Evolutionary conservation across 2,888 invertebrate species (phyloP).

Genomic region (Campoletis raptor): DNA sequence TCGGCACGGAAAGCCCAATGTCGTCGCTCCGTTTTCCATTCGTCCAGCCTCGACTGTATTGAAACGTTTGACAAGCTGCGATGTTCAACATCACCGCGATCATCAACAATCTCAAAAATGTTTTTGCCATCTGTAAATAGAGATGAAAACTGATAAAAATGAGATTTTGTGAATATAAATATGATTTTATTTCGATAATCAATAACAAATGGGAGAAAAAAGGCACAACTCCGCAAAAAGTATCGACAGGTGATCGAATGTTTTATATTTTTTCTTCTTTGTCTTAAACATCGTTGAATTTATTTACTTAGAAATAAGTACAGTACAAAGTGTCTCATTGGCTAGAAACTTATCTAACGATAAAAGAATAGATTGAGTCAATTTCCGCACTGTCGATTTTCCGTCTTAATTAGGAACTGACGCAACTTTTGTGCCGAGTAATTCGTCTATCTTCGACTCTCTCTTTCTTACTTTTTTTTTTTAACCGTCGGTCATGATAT

Average conservation of each 20-base stretch:
- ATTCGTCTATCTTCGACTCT: neutral
- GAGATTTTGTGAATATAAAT: neutral
- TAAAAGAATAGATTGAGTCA: conserved; percentile 32
- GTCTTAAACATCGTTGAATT: neutral
- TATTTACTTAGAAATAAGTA: conserved; percentile 1
- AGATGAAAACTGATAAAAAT: neutral
- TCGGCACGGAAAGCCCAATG: conserved; percentile 7
- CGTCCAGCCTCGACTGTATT: conserved; percentile 92
- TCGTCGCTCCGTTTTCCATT: conserved; percentile 88
- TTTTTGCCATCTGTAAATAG: conserved; percentile 53
- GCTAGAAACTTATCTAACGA: neutral
- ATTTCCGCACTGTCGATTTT: conserved; percentile 58
- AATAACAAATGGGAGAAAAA: neutral
- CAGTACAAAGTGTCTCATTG: neutral
- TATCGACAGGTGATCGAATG: neutral
- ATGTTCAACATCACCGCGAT: conserved; percentile 84
- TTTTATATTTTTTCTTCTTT: neutral
- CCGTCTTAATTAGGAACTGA: conserved; percentile 58
- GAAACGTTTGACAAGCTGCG: conserved; percentile 89
- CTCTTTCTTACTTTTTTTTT: neutral
- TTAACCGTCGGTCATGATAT: neutral
- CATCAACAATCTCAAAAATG: conserved; percentile 79
- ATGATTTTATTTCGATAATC: neutral
- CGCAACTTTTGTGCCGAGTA: conserved; percentile 23
- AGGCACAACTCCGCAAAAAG: neutral